Evolutionary conservation across 2,888 invertebrate species (phyloP), one percentile per base, ranked within the genome.

Genomic region (Euplagia quadripunctaria): DNA sequence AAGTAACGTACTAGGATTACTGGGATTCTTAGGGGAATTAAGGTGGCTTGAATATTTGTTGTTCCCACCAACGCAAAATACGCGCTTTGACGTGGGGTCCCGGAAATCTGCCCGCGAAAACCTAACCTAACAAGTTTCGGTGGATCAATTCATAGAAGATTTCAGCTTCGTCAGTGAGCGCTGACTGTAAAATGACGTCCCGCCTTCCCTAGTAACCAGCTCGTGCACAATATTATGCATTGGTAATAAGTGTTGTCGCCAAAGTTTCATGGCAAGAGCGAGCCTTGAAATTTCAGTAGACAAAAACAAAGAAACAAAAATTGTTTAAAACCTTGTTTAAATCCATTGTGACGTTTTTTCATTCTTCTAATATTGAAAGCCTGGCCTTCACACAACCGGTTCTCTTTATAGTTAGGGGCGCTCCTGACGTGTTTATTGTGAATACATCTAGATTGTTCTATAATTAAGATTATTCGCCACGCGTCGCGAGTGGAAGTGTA

Each of bases 401-500:
- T 61, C 12, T 61, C 61, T 51, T 17, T 41, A 11, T 11, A 20
- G 46, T 51, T 31, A 51, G 14, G 17, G 11, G 31, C 31, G 8
- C 9, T 49, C 31, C 51, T 51, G 31, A 51, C 43, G 61, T 66
- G 51, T 51, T 66, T 51, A 41, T 66, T 31, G 41, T 66, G 41
- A 49, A 51, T 17, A 41, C 66, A 66, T 68, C 55, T 58, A 55
- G 43, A 68, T 43, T 42, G 43, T 68, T 68, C 55, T 55, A 68
- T 20, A 20, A 55, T 58, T 68, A 43, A 52, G 20, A 55, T 41
- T 58, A 55, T 55, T n/a, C n/a, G 55, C 55, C 14, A 20, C 41
- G 55, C 42, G 43, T 68, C 52, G 68, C 42, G 52, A 52, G 64
- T 51, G 51, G 61, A 61, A 61, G 69, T 69, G 46, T 63, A 55